phyloP scores from a whole-genome alignment of 30 jellyfish, hydroid and myxozoan genomes.

The Sanderia malayensis region DNA sequence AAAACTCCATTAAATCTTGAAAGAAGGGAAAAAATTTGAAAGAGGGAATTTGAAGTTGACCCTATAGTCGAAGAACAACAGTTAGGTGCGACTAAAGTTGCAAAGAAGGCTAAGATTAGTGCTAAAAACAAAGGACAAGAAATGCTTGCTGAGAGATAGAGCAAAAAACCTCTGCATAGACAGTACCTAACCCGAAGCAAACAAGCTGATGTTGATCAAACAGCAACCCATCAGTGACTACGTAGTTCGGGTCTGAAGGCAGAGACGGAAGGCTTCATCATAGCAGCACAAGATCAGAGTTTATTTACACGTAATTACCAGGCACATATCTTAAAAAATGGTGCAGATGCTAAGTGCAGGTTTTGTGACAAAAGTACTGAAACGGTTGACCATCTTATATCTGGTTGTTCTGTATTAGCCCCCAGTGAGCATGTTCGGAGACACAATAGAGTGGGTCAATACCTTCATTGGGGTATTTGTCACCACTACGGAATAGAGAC shows the following conservation, averaged over 20 bases:
- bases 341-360: neutral
- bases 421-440: slow-evolving; percentile 9
- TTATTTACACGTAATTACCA: too few relatives aligned
- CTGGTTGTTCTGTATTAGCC: slow-evolving; percentile 16
- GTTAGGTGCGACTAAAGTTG: neutral
- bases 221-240: neutral
- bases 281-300: neutral
- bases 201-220: slow-evolving; percentile 10
- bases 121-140: too few relatives aligned
- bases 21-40: neutral
- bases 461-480: slow-evolving; percentile 30
- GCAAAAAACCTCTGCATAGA: slow-evolving; percentile 16
- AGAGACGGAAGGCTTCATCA: neutral
- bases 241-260: neutral
- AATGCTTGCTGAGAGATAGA: slow-evolving; percentile 12
- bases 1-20: neutral
- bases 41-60: neutral
- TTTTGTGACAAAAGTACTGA: neutral
- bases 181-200: slow-evolving; percentile 19
- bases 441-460: slow-evolving; percentile 40
- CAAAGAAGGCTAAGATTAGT: neutral
- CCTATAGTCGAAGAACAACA: neutral
- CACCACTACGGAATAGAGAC: slow-evolving; percentile 2
- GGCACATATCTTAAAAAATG: neutral
- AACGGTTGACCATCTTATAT: too few relatives aligned